phyloP scores from a whole-genome alignment of 2,797 vertebrate species.

The Bucorvus abyssinicus region DNA sequence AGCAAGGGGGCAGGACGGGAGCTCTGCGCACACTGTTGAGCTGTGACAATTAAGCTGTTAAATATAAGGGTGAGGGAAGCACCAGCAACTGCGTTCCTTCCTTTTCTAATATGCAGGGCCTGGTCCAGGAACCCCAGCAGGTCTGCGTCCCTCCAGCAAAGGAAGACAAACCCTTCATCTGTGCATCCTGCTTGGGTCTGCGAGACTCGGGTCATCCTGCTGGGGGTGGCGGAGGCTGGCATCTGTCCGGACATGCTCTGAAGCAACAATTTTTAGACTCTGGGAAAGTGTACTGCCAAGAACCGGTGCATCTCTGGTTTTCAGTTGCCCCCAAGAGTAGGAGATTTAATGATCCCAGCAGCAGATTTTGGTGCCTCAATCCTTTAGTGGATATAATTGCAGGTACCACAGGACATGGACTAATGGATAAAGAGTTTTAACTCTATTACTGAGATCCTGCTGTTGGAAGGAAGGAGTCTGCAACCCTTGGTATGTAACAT shows the following conservation, averaged over 20 bases:
- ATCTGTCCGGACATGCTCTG: rapidly evolving
- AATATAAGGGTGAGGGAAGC: not conserved
- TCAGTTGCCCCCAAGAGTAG: not conserved
- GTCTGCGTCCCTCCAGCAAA: not conserved
- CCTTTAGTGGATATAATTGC: not conserved
- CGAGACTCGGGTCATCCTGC: not conserved
- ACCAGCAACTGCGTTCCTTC: rapidly evolving
- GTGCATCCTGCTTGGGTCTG: rapidly evolving
- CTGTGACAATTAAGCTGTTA: not conserved
- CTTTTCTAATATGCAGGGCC: not conserved
- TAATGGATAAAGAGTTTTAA: rapidly evolving
- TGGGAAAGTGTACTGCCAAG: rapidly evolving
- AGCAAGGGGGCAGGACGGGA: not conserved
- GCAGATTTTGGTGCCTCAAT: not conserved
- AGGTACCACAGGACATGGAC: not conserved
- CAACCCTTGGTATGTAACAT: not conserved
- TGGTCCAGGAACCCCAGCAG: not conserved
- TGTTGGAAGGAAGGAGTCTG: not conserved
- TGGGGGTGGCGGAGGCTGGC: rapidly evolving
- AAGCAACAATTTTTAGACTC: not conserved
- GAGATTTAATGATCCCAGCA: not conserved
- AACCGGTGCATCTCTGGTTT: not conserved
- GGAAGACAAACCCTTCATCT: not conserved
- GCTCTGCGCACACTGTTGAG: not conserved
- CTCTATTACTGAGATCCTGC: not conserved